Evolutionary conservation across 2,113 vertebrate species (phyloP), one percentile per base, ranked within the genome.

Genomic region (Passer montanus): DNA sequence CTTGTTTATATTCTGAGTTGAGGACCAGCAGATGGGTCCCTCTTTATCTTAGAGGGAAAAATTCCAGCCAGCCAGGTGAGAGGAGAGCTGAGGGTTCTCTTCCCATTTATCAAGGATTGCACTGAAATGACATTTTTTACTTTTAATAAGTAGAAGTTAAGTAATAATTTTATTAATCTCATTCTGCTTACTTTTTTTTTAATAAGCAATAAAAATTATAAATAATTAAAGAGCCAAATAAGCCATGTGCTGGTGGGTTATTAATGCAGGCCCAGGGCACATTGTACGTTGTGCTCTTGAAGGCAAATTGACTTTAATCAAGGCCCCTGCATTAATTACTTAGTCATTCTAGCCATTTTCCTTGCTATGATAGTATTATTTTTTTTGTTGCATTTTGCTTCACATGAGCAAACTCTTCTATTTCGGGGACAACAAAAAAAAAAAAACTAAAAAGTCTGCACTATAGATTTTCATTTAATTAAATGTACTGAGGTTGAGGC

Each of bases 231-330:
- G 77, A 95, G 87, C 84, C 63, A 94, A 89, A 44, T 41, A 95
- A 96, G n/a, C 90, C 86, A 56, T 87, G 62, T 96, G 92, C 92
- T 84, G 64, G 86, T 84, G 79, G 73, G 80, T 96, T 90, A 96
- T 96, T 96, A 96, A 96, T 95, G 78, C 87, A 84, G 93, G 92
- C 97, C 95, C 91, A 49, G 46, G 91, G 96, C 91, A 56, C 59
- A 4, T 64, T 93, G 69, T 91, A 97, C 97, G 80, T 97, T 89
- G 90, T 84, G 82, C 95, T 94, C 86, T 88, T 89, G 94, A 90
- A 96, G 95, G 90, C 87, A 97, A 97, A 97, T 83, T 97, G 68
- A 92, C 96, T 97, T 97, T 96, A 97, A 97, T 97, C 92, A 96
- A 96, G 94, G 96, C 90, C n/a, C 67, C 67, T 17, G 5, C 72